Evolutionary conservation across 2,113 vertebrate species (phyloP).

Genomic region (Puffinus mauretanicus): DNA sequence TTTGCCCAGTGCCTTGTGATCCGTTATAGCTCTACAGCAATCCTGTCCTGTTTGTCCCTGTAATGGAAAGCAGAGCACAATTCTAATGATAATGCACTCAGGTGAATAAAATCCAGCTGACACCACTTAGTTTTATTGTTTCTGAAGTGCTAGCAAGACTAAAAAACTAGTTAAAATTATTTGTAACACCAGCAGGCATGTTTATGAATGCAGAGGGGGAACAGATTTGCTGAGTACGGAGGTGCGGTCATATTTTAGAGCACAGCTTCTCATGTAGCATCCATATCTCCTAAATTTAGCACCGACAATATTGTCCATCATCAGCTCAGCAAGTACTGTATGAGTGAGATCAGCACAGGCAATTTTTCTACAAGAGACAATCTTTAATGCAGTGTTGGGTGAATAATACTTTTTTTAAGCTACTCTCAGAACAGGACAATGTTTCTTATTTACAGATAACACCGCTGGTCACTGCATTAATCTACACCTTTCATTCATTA

Average conservation of each 20-base stretch:
- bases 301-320: neutral
- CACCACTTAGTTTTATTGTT: neutral
- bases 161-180: slow-evolving; percentile 23
- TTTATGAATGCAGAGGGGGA: neutral
- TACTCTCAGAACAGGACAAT: neutral
- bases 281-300: neutral
- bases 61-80: neutral
- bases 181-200: neutral
- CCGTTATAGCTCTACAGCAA: neutral
- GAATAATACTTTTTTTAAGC: neutral
- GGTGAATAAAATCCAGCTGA: slow-evolving; percentile 42
- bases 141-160: neutral
- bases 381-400: neutral
- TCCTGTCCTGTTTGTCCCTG: neutral
- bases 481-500: slow-evolving; percentile 13
- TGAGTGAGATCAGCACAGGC: neutral
- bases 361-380: neutral
- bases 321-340: neutral
- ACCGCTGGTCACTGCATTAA: neutral
- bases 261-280: neutral
- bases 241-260: neutral
- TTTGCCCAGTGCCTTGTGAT: neutral
- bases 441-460: slow-evolving; percentile 35
- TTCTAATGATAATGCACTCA: neutral
- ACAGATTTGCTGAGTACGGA: neutral